These are phyloP conservation scores for Orthosia incerta DNA, from an alignment of 2,888 invertebrate genomes.

Conservation along the genomic window DNA sequence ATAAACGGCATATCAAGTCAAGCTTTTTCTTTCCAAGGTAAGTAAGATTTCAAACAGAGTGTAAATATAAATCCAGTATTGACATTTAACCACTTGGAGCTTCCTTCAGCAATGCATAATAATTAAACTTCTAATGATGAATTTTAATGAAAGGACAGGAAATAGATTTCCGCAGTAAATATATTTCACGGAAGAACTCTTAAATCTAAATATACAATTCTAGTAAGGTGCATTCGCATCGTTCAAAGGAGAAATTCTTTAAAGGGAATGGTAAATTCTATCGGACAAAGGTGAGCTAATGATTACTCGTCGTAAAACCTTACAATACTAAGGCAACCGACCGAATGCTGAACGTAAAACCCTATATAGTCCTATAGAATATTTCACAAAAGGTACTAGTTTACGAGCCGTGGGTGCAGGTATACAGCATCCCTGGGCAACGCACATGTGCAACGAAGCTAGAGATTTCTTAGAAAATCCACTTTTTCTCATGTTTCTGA, in stretches of 20 bases:
- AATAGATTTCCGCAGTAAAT: slow-evolving; percentile 53
- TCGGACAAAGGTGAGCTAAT: slow-evolving; percentile 58
- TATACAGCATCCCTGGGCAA: slow-evolving; percentile 72
- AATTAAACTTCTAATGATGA: slow-evolving; percentile 43
- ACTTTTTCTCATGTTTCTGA: slow-evolving; percentile 73
- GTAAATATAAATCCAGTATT: slow-evolving; percentile 31
- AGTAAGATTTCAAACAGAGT: slow-evolving; percentile 29
- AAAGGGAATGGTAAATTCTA: slow-evolving; percentile 45
- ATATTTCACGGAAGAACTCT: slow-evolving; percentile 46
- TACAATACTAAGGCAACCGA: slow-evolving; percentile 59
- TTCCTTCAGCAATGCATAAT: slow-evolving; percentile 48
- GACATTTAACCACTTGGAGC: slow-evolving; percentile 23
- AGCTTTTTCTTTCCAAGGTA: slow-evolving; percentile 40
- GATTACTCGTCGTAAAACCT: slow-evolving; percentile 63
- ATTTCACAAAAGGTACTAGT: slow-evolving; percentile 70
- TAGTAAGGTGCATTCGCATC: slow-evolving; percentile 25
- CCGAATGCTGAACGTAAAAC: slow-evolving; percentile 55
- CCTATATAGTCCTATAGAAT: slow-evolving; percentile 54
- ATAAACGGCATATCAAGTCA: slow-evolving; percentile 16
- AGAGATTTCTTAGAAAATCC: slow-evolving; percentile 77
- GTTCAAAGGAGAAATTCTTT: slow-evolving; percentile 26
- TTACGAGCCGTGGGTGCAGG: slow-evolving; percentile 71
- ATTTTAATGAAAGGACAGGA: slow-evolving; percentile 54
- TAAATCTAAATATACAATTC: slow-evolving; percentile 28
- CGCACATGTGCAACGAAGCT: slow-evolving; percentile 81